Conservation (phyloP, 2,113 vertebrate species). For the Albula goreensis region DNA sequence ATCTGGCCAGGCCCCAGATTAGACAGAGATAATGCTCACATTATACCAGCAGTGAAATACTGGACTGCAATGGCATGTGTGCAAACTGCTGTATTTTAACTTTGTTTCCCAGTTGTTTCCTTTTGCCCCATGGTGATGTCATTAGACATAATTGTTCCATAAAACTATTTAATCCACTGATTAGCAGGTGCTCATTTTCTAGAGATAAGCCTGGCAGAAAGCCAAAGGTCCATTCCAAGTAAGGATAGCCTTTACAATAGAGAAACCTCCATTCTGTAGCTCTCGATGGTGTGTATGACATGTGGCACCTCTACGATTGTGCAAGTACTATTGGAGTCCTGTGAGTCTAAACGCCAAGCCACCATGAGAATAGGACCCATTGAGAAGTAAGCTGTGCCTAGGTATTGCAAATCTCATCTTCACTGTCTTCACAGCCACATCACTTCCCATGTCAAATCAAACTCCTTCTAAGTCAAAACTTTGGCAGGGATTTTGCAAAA, state of each 20-base stretch:
- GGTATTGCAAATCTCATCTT: neutral
- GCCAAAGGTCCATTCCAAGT: neutral
- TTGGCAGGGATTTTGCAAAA: too few relatives aligned
- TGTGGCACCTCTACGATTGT: neutral
- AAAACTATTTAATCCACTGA: neutral
- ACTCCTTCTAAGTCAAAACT: neutral
- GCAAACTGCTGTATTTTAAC: neutral
- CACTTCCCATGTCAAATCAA: neutral
- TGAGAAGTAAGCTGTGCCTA: neutral
- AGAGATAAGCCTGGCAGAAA: neutral
- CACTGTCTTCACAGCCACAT: neutral
- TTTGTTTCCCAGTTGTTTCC: neutral
- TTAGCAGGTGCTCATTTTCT: neutral
- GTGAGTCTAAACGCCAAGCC: neutral
- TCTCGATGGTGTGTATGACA: neutral
- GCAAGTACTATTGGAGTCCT: neutral
- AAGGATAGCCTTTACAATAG: neutral
- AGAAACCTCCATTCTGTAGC: neutral
- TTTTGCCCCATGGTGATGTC: neutral
- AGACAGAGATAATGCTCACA: neutral
- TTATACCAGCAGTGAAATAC: neutral
- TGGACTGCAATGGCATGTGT: neutral
- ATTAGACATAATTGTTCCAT: neutral
- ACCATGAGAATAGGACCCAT: neutral
- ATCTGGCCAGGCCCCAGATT: neutral